These are phyloP conservation scores for Oreochromis tanganicae DNA, from an alignment of 2,113 vertebrate species.

Conservation along the genomic window DNA sequence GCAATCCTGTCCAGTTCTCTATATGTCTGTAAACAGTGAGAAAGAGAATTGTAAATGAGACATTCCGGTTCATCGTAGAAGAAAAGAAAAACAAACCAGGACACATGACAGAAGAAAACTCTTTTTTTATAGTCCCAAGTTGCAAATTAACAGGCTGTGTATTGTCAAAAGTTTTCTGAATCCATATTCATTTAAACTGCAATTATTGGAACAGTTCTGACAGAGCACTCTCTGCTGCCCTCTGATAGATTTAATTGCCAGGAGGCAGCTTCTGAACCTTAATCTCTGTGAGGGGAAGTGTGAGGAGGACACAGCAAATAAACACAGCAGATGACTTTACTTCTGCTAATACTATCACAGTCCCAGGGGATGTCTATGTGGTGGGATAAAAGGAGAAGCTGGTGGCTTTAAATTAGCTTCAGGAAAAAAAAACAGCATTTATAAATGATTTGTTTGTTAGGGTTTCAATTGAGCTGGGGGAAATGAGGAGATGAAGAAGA, in stretches of 20 bases:
- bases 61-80: not conserved
- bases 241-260: conserved; percentile 65
- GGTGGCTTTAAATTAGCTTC: conserved; percentile 12
- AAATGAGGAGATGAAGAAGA: conserved; percentile 7
- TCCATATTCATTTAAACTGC: conserved; percentile 60
- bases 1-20: conserved; percentile 94
- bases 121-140: not conserved
- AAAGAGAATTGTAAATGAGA: conserved; percentile 42
- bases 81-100: conserved; percentile 5
- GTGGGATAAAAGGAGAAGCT: not conserved
- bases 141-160: conserved; percentile 23
- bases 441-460: conserved; percentile 40
- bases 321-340: conserved; percentile 40
- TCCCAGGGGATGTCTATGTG: not conserved
- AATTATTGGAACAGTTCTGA: conserved; percentile 61
- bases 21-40: conserved; percentile 83
- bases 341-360: conserved; percentile 23
- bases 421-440: conserved; percentile 9
- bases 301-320: conserved; percentile 7
- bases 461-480: not conserved
- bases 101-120: not conserved
- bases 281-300: conserved; percentile 36
- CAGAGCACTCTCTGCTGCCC: conserved; percentile 50
- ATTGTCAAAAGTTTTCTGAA: conserved; percentile 46
- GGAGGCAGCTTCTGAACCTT: conserved; percentile 46